Conservation (phyloP, 2,888 invertebrate species). For the Parasteatoda lunata region DNA sequence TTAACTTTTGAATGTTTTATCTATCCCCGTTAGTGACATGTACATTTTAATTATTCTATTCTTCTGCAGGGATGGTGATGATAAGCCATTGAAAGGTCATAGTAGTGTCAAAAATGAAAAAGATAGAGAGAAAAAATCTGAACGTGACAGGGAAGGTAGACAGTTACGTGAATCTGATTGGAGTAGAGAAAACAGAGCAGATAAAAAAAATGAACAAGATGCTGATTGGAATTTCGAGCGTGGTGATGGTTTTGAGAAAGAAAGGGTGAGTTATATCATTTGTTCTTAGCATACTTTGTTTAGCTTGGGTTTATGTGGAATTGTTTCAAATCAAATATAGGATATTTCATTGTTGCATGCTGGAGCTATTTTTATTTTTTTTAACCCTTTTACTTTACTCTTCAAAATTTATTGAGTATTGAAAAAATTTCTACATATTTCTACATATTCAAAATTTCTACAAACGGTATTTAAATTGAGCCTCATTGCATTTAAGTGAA, state of each 20-base stretch:
- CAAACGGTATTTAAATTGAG: too few relatives aligned
- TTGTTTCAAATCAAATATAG: too few relatives aligned
- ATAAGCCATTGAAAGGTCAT: constrained; percentile 39
- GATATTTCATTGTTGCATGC: too few relatives aligned
- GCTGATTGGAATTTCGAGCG: constrained; percentile 66
- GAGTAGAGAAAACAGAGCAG: constrained; percentile 49
- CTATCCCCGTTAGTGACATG: not conserved
- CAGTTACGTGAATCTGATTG: constrained; percentile 57
- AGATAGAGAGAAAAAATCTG: constrained; percentile 61
- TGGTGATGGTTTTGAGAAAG: constrained; percentile 67
- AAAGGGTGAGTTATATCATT: constrained; percentile 52
- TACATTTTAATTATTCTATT: not conserved
- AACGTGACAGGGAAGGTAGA: constrained; percentile 69
- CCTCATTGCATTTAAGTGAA: too few relatives aligned
- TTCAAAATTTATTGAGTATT: too few relatives aligned
- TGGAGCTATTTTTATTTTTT: too few relatives aligned
- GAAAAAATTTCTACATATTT: too few relatives aligned
- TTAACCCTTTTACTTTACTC: too few relatives aligned
- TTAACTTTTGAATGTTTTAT: too few relatives aligned
- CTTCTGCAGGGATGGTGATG: constrained; percentile 61
- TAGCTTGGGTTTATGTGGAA: not conserved
- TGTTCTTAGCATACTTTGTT: not conserved
- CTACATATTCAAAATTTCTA: too few relatives aligned
- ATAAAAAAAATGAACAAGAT: constrained; percentile 64
- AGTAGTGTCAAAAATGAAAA: constrained; percentile 50